Conservation (phyloP, 2,113 vertebrate species). For the Gymnobelideus leadbeateri region DNA sequence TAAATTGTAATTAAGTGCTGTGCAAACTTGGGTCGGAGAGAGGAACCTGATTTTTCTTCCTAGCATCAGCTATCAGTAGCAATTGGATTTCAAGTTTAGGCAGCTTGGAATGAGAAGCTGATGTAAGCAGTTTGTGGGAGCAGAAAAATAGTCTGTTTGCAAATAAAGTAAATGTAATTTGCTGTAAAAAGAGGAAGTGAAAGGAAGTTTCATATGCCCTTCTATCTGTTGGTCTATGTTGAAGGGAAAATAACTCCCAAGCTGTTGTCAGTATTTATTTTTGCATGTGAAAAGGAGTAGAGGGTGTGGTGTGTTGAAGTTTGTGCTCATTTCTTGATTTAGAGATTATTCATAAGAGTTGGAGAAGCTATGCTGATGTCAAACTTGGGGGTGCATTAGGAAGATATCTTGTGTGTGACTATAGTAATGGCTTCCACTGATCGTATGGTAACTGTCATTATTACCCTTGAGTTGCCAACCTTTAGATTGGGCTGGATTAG, state of each 20-base stretch:
- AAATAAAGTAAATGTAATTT: slow-evolving; percentile 8
- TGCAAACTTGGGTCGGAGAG: background rate
- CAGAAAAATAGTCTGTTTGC: background rate
- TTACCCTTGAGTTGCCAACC: background rate
- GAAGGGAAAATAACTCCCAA: slow-evolving; percentile 2
- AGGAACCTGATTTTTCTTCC: slow-evolving; percentile 9
- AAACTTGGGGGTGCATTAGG: background rate
- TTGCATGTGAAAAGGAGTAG: background rate
- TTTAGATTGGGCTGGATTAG: background rate
- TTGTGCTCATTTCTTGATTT: background rate
- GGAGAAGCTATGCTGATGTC: background rate
- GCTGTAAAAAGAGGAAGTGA: background rate
- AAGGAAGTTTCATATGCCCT: slow-evolving; percentile 5
- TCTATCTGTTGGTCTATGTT: background rate
- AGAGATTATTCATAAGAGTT: background rate
- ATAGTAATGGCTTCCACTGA: background rate
- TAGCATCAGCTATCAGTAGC: background rate
- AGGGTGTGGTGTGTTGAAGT: background rate
- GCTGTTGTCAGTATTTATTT: background rate
- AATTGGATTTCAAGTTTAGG: slow-evolving; percentile 1
- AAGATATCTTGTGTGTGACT: background rate
- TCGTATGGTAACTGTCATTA: background rate
- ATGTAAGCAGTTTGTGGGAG: background rate
- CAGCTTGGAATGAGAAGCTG: background rate
- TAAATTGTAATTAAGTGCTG: background rate